Base-by-base conservation (phyloP, 2,888 invertebrate species). In the Camponotus fellah region DNA sequence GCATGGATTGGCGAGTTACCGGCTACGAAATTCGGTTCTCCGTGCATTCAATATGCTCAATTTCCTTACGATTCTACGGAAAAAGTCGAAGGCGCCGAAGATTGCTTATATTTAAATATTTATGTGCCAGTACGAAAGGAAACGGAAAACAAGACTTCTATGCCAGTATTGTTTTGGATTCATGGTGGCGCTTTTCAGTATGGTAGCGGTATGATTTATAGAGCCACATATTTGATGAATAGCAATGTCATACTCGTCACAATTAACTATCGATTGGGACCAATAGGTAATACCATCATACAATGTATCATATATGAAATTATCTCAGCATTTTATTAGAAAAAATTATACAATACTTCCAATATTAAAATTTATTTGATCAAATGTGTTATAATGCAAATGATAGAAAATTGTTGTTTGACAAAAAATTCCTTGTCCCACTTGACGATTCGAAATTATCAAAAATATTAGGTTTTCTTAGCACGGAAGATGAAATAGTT, bases 261-360 rank as follows among this genome's bases (percentile, higher is more conserved):
- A 14, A 91, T 97, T 0, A 97, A 97, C 93, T 97, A 97, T 91
- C 95, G 97, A 66, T 91, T 97, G n/a, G 97, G 97, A 64, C 96
- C 97, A 0, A 92, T 97, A 82, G 97, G 97, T 96, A n/a, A 60
- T 62, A n/a, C n/a, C 40, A 60, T 12, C 40, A 60, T 8, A 43
- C 12, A 49, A 49, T 2, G 2, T 17, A 46, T 12, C 12, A 46
- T 46, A 3, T 3, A 12, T 26, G 26, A 26, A 26, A 46, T 46
- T 14, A 46, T 46, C 3, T 46, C 46, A 14, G 12, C 46, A 46
- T 46, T 12, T 14, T 4, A 46, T 26, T 26, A 26, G 26, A 46
- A 14, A 46, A 46, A 14, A 46, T 46, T 46, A 46, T 46, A 46
- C 10, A 46, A 69, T 58, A 72, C 21, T 58, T 72, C 10, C 6